Conservation (phyloP, 1,140 invertebrate genomes). For the Drosophila novamexicana region DNA sequence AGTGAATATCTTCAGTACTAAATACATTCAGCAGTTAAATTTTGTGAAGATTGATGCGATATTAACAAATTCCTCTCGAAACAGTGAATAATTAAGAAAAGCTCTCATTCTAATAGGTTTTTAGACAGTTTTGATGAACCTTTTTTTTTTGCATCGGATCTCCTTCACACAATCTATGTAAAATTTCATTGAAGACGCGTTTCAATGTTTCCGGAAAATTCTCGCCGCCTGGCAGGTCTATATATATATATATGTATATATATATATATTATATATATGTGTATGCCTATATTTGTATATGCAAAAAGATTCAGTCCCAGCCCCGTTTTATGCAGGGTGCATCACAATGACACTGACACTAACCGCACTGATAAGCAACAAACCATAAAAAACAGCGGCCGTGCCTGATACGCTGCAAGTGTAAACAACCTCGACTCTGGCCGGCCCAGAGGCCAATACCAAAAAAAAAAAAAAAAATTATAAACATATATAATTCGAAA, state of each 20-base stretch:
- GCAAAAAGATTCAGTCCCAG: slow-evolving; percentile 31
- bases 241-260: slow-evolving; percentile 10
- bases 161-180: too few species aligned
- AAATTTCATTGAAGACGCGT: too few species aligned
- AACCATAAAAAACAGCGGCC: slow-evolving; percentile 52
- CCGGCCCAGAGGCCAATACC: slow-evolving; percentile 28
- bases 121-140: too few species aligned
- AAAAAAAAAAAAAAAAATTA: not conserved
- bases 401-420: slow-evolving; percentile 49
- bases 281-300: slow-evolving; percentile 9
- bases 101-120: too few species aligned
- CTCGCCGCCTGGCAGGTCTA: not conserved
- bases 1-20: too few species aligned
- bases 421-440: slow-evolving; percentile 67
- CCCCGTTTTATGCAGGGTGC: slow-evolving; percentile 72
- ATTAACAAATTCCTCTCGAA: too few species aligned
- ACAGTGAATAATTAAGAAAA: too few species aligned
- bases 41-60: too few species aligned
- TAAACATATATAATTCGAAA: not conserved
- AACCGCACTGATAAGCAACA: slow-evolving; percentile 56
- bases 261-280: slow-evolving; percentile 5
- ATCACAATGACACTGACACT: slow-evolving; percentile 56
- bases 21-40: too few species aligned
- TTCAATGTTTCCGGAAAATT: too few species aligned
- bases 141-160: too few species aligned